Percentiles rank a stretch among this genome's conserved stretches.
phyloP scores from a whole-genome alignment of 2,888 invertebrate species.

The Sceliomorpha sp. region DNA sequence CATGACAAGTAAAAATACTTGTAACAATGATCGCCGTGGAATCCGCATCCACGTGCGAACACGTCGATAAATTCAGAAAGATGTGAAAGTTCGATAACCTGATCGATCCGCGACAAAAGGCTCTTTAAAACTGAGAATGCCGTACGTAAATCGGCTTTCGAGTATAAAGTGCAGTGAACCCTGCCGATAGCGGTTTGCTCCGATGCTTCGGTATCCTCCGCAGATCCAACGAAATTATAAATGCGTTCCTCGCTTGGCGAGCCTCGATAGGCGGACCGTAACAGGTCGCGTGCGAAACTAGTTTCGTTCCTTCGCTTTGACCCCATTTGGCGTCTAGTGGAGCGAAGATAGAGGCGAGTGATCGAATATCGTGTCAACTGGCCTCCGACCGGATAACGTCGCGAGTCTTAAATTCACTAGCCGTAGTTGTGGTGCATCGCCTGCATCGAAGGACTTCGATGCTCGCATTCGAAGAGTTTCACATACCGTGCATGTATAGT shows the following conservation, averaged over 20 bases:
- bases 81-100: slow-evolving; percentile 53
- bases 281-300: slow-evolving; percentile 52
- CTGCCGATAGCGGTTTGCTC: slow-evolving; percentile 30
- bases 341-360: no score
- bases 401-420: no score
- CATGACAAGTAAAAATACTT: slow-evolving; percentile 9
- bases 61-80: slow-evolving; percentile 40
- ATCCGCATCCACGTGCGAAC: slow-evolving; percentile 23
- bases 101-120: slow-evolving; percentile 54
- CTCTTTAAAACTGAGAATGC: slow-evolving; percentile 37
- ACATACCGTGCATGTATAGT: no score
- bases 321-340: slow-evolving; percentile 30
- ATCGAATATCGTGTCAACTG: no score
- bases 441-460: no score
- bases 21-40: slow-evolving; percentile 43
- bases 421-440: no score
- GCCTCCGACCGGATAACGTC: no score
- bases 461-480: no score
- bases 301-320: slow-evolving; percentile 47
- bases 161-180: slow-evolving; percentile 43
- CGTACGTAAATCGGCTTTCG: slow-evolving; percentile 22
- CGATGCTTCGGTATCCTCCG: slow-evolving; percentile 33
- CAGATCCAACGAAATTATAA: slow-evolving; percentile 40
- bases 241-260: slow-evolving; percentile 31
- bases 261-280: slow-evolving; percentile 32